These are phyloP conservation scores for Epiblema foenella DNA, from an alignment of 2,888 invertebrate species.

Conservation along the genomic window DNA sequence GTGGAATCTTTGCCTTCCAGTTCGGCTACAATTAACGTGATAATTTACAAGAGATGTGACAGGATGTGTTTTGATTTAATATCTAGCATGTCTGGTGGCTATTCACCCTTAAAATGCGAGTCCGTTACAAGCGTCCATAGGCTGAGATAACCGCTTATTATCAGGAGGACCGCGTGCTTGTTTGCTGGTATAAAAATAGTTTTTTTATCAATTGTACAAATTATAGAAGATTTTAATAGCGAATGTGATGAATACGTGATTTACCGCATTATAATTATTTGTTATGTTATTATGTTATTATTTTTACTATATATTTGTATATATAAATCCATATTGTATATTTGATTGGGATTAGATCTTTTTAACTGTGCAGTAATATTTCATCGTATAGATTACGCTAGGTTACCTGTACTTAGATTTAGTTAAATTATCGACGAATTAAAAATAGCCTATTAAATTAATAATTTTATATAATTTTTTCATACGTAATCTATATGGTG, in stretches of 20 bases:
- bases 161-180: too few relatives aligned
- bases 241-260: slow-evolving; percentile 24
- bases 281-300: slow-evolving; percentile 11
- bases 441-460: slow-evolving; percentile 3
- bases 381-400: not conserved
- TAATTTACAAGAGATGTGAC: too few relatives aligned
- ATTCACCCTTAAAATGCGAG: too few relatives aligned
- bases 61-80: too few relatives aligned
- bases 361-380: not conserved
- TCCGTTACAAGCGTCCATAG: too few relatives aligned
- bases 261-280: slow-evolving; percentile 13
- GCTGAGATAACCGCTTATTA: too few relatives aligned
- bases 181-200: too few relatives aligned
- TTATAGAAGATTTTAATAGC: slow-evolving; percentile 11
- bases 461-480: not conserved
- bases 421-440: slow-evolving; percentile 15
- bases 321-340: slow-evolving; percentile 22
- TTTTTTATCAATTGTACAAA: slow-evolving; percentile 35
- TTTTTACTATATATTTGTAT: slow-evolving; percentile 20
- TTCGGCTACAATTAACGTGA: too few relatives aligned
- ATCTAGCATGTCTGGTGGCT: too few relatives aligned
- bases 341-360: slow-evolving; percentile 31
- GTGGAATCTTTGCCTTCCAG: too few relatives aligned
- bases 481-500: not conserved
- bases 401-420: not conserved